Percentiles rank a stretch among this genome's conserved stretches.
Evolutionary conservation across 2,888 invertebrate genomes (phyloP).

Genomic region (Cheilosia variabilis): DNA sequence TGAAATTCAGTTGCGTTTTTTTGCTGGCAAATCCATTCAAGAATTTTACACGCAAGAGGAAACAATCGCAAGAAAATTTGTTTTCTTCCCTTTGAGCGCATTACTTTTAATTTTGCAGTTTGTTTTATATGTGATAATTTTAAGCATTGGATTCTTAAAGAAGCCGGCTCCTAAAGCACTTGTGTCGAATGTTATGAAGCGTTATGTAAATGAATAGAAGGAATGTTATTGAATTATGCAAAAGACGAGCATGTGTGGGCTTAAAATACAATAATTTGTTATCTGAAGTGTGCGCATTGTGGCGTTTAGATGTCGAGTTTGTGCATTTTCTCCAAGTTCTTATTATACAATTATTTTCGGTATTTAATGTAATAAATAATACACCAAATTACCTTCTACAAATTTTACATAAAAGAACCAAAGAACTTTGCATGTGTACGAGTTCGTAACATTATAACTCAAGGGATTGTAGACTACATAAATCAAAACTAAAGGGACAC

Average conservation of each 20-base stretch:
- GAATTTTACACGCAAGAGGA: slow-evolving; percentile 48
- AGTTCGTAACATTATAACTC: too few relatives aligned
- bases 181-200: slow-evolving; percentile 53
- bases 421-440: too few relatives aligned
- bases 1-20: slow-evolving; percentile 19
- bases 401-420: too few relatives aligned
- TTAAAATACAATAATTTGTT: background rate
- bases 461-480: too few relatives aligned
- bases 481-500: too few relatives aligned
- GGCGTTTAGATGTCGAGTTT: too few relatives aligned
- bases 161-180: slow-evolving; percentile 59
- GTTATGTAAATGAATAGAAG: slow-evolving; percentile 56
- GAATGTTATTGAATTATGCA: background rate
- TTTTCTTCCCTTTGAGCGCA: slow-evolving; percentile 30
- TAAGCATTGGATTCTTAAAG: slow-evolving; percentile 36
- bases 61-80: slow-evolving; percentile 24
- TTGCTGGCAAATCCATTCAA: slow-evolving; percentile 35
- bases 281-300: background rate
- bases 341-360: too few relatives aligned
- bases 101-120: slow-evolving; percentile 30
- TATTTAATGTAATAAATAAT: too few relatives aligned
- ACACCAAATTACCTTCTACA: too few relatives aligned
- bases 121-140: slow-evolving; percentile 6
- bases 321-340: too few relatives aligned
- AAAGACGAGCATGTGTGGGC: background rate